Base-by-base conservation (phyloP, 2,888 invertebrate species). In the Drosophila mettleri region DNA sequence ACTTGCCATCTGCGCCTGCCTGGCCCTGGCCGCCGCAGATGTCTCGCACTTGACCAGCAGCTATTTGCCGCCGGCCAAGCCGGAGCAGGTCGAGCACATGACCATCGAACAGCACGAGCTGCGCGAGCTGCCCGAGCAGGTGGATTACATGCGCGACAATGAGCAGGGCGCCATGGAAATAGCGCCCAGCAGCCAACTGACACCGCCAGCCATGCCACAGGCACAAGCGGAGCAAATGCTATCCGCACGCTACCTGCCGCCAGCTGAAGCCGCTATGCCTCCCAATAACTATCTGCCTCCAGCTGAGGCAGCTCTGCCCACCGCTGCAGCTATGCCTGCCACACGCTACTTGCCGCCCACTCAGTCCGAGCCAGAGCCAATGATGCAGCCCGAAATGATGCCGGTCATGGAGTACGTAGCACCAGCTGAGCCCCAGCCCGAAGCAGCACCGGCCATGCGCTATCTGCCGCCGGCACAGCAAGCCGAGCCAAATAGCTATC, bases 101-200 rank as follows among this genome's bases (percentile, higher is more conserved):
- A 83, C 74, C 31, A 89, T 90, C 51, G 89, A 90, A 52, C 74
- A 86, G 66, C 90, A 90, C 48, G 81, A 90, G 62, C 68, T 90
- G 54, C 74, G 85, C 0, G 90, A 89, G 27, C 51, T 90, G 64
- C 90, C 90, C 14, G 89, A 88, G 41, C 88, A 90, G 73, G 84
- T 90, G 39, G 89, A 88, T 39, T 88, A 84, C 52, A 71, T 88
- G 68, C 77, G 61, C 3, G 69, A 73, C 22, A 78, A 67, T 14
- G 72, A 69, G 0, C 72, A 68, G 10, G 71, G 65, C 14, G 60
- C 10, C 43, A 85, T 87, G 83, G 86, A 84, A 18, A 3, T 54
- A 16, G 54, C 79, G 33, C 82, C 82, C 55, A 87, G 82, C 73
- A 82, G 80, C 22, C 67, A 74, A 24, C 45, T 86, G 6, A 87